Conservation (phyloP, 2,113 vertebrate genomes). For the Vanacampus margaritifer region DNA sequence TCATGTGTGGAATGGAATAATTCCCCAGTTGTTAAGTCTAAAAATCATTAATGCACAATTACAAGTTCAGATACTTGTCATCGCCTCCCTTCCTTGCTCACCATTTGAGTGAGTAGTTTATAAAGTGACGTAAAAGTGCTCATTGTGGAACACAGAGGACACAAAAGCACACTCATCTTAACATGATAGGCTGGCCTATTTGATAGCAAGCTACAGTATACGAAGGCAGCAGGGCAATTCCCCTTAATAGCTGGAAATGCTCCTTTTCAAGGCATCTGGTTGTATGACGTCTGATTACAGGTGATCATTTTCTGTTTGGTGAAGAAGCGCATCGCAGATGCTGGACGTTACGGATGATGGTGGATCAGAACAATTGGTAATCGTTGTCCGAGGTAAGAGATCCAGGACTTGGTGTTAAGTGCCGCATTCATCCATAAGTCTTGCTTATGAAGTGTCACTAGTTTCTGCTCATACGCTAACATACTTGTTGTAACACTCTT, state of each 20-base stretch:
- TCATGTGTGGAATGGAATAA: slow-evolving; percentile 28
- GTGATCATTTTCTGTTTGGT: slow-evolving; percentile 69
- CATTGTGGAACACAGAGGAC: slow-evolving; percentile 39
- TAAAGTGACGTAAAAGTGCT: slow-evolving; percentile 43
- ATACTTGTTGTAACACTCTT: no score
- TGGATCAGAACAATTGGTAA: slow-evolving; percentile 71
- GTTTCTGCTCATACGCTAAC: no score
- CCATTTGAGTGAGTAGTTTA: slow-evolving; percentile 49
- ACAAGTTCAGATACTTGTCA: slow-evolving; percentile 32
- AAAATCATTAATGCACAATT: slow-evolving; percentile 58
- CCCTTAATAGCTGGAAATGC: slow-evolving; percentile 67
- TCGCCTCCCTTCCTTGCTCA: slow-evolving; percentile 27
- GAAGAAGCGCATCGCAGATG: slow-evolving; percentile 58
- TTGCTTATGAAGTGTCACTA: background rate
- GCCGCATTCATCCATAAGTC: slow-evolving; percentile 30
- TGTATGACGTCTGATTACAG: slow-evolving; percentile 67
- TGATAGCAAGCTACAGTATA: slow-evolving; percentile 55
- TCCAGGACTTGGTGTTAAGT: slow-evolving; percentile 37
- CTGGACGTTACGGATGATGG: slow-evolving; percentile 64
- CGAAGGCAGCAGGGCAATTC: slow-evolving; percentile 70
- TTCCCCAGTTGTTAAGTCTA: slow-evolving; percentile 42
- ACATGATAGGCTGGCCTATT: slow-evolving; percentile 47
- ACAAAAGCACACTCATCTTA: slow-evolving; percentile 30
- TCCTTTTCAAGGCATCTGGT: slow-evolving; percentile 70
- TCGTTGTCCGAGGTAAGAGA: slow-evolving; percentile 60